Conservation (phyloP, 2,888 invertebrate genomes). For the Mechanitis mazaeus region DNA sequence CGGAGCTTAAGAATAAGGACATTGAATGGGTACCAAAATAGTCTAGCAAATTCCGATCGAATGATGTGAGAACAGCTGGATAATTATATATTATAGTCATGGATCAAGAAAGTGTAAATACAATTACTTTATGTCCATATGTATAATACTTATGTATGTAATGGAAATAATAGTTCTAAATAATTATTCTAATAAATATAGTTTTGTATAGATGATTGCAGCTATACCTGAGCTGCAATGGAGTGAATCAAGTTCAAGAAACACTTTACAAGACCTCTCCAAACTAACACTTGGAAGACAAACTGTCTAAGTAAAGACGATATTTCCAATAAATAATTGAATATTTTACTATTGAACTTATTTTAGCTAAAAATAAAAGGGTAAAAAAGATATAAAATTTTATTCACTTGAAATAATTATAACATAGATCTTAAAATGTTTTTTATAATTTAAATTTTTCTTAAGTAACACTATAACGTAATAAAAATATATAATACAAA, state of each 20-base stretch:
- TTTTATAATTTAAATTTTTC: background rate
- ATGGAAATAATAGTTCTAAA: background rate
- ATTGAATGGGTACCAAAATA: too few species aligned
- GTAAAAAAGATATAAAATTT: constrained; percentile 3
- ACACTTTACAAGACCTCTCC: constrained; percentile 60
- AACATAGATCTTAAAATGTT: too few species aligned
- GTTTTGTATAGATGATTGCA: constrained; percentile 51
- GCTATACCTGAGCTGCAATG: constrained; percentile 61
- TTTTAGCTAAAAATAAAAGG: too few species aligned
- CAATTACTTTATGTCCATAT: background rate
- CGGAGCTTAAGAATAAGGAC: too few species aligned
- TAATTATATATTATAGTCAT: too few species aligned
- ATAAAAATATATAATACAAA: too few species aligned
- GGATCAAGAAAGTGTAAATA: too few species aligned
- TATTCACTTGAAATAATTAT: too few species aligned
- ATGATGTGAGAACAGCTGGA: too few species aligned
- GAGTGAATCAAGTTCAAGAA: constrained; percentile 60
- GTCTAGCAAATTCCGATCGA: too few species aligned
- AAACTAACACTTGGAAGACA: constrained; percentile 52
- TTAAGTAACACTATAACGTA: too few species aligned
- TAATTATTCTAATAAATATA: background rate
- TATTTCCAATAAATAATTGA: background rate
- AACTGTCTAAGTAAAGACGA: constrained; percentile 38
- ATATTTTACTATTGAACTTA: too few species aligned
- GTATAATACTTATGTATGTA: background rate